Percentiles rank a stretch among this genome's conserved stretches.
phyloP scores from a whole-genome alignment of 1,140 invertebrate genomes.

The Caenorhabditis briggsae region DNA sequence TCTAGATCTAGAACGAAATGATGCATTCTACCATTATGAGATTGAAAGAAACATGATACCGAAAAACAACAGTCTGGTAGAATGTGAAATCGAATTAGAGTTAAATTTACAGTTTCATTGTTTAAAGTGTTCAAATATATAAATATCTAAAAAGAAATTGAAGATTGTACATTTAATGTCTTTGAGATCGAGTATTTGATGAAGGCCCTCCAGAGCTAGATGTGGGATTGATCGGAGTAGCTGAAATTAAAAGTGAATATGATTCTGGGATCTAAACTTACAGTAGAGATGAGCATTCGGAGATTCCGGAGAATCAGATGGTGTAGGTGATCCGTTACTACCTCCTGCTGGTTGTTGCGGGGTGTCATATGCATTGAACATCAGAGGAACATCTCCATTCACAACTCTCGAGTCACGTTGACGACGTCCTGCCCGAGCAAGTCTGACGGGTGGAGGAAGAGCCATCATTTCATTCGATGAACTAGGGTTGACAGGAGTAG shows the following conservation, averaged over 20 bases:
- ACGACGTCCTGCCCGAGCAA: background rate
- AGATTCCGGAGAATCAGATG: slow-evolving; percentile 37
- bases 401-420: background rate
- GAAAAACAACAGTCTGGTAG: background rate
- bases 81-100: background rate
- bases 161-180: slow-evolving; percentile 10
- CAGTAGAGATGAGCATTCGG: slow-evolving; percentile 38
- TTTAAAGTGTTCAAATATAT: background rate
- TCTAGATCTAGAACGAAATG: background rate
- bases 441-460: background rate
- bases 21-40: background rate
- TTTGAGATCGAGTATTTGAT: slow-evolving; percentile 36
- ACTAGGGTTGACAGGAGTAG: background rate
- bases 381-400: background rate
- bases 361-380: slow-evolving; percentile 28
- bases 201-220: slow-evolving; percentile 32
- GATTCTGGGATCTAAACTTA: background rate
- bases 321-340: slow-evolving; percentile 2
- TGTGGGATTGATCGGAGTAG: slow-evolving; percentile 8
- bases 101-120: background rate
- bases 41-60: background rate
- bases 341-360: slow-evolving; percentile 7
- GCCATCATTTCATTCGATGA: background rate
- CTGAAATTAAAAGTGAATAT: background rate
- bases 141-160: background rate